A percentile compares a stretch with the other conserved stretches of the same genome.
Conservation (phyloP, 2,797 vertebrate species). For the Poecilia wingei region DNA sequence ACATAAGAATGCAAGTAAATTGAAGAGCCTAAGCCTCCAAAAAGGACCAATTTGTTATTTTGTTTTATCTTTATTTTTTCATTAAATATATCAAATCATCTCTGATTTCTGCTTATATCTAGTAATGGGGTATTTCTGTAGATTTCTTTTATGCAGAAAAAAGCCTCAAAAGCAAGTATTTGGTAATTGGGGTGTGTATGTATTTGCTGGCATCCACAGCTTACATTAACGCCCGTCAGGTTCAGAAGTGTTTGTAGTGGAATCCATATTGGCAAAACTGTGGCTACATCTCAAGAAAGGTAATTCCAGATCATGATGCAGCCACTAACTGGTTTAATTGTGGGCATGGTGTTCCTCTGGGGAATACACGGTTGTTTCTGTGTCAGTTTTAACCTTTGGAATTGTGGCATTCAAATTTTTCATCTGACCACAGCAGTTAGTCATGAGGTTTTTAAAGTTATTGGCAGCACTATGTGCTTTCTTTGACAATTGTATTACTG, state of each 20-base stretch:
- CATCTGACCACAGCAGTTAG: too few species aligned
- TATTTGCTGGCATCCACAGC: neutral
- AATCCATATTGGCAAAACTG: neutral
- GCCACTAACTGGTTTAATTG: neutral
- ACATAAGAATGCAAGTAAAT: slow-evolving; percentile 10
- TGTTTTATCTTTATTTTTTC: neutral
- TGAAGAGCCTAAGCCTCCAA: neutral
- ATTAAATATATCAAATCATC: neutral
- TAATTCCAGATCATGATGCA: neutral
- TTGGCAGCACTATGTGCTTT: neutral
- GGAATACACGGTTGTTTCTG: neutral
- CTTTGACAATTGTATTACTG: neutral
- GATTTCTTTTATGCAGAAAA: neutral
- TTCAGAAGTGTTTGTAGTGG: neutral
- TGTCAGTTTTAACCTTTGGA: neutral
- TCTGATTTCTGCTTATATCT: neutral
- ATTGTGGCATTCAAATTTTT: neutral
- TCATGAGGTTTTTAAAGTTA: neutral
- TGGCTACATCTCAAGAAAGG: neutral
- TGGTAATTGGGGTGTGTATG: neutral
- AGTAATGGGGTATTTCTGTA: neutral
- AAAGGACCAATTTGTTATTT: neutral
- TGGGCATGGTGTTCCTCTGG: neutral
- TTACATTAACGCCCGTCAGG: too few species aligned
- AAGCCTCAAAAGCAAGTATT: neutral